Conservation (phyloP, 1,140 invertebrate species). For the Cryptotermes secundus region DNA sequence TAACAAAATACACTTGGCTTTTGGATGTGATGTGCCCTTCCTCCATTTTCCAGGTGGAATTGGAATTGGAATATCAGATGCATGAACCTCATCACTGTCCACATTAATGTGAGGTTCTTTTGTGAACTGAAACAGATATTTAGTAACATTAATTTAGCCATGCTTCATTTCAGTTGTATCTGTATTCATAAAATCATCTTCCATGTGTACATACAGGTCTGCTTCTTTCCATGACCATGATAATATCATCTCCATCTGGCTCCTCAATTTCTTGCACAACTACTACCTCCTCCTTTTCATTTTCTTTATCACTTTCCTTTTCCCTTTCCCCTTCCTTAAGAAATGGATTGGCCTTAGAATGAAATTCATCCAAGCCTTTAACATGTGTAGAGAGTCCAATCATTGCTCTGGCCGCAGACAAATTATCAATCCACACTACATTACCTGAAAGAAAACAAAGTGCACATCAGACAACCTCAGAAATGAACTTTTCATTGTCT, state of each 20-base stretch:
- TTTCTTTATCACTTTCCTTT: conserved; percentile 46
- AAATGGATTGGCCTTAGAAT: conserved; percentile 42
- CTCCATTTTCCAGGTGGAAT: conserved; percentile 74
- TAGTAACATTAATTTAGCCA: neutral
- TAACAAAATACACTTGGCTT: conserved; percentile 68
- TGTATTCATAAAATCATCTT: neutral
- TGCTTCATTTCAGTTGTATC: neutral
- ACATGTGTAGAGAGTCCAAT: conserved; percentile 58
- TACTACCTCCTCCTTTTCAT: conserved; percentile 39
- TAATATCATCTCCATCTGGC: conserved; percentile 15
- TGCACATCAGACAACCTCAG: neutral
- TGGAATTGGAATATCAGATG: conserved; percentile 54
- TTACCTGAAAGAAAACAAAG: conserved; percentile 59
- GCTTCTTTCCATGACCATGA: conserved; percentile 5
- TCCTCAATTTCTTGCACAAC: conserved; percentile 41
- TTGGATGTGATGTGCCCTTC: conserved; percentile 60
- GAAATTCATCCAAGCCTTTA: conserved; percentile 45
- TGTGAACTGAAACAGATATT: neutral
- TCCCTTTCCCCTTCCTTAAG: conserved; percentile 47
- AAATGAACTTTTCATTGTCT: neutral
- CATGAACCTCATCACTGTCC: conserved; percentile 44
- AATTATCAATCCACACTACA: conserved; percentile 71
- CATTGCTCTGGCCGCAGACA: conserved; percentile 69
- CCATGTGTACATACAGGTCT: neutral
- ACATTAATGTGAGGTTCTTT: conserved; percentile 1